A percentile compares a stretch with the other conserved stretches of the same genome.
phyloP scores from a whole-genome alignment of 2,888 invertebrate genomes.

The Agrypnus murinus region DNA sequence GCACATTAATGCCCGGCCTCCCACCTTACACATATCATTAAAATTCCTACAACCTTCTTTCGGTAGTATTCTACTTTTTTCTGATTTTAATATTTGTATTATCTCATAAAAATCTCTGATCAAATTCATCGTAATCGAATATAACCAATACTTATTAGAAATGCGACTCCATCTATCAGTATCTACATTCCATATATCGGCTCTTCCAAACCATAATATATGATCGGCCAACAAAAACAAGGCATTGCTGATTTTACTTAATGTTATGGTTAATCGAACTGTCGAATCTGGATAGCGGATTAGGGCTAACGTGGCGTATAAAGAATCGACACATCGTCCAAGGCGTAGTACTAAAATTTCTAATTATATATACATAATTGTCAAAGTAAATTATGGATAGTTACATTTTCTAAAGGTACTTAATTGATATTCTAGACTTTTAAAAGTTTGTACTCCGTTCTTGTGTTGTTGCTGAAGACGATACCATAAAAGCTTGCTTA shows the following conservation, averaged over 20 bases:
- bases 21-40: conserved; percentile 56
- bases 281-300: conserved; percentile 83
- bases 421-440: conserved; percentile 87
- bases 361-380: background rate
- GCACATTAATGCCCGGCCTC: conserved; percentile 58
- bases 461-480: conserved; percentile 79
- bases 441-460: conserved; percentile 82
- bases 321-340: conserved; percentile 88
- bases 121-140: conserved; percentile 87
- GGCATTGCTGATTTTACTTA: conserved; percentile 87
- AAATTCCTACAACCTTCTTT: conserved; percentile 56
- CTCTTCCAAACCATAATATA: conserved; percentile 87
- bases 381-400: conserved; percentile 58
- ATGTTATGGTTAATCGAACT: conserved; percentile 81
- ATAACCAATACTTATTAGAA: conserved; percentile 89
- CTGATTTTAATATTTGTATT: conserved; percentile 75
- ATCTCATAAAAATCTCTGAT: conserved; percentile 91
- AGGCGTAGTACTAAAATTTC: conserved; percentile 84
- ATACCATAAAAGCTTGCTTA: conserved; percentile 87
- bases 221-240: conserved; percentile 90
- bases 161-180: conserved; percentile 83
- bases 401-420: conserved; percentile 92
- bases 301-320: conserved; percentile 83
- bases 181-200: conserved; percentile 80
- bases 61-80: conserved; percentile 64